Base-by-base conservation (phyloP, 2,113 vertebrate genomes). In the Platysternon megacephalum region DNA sequence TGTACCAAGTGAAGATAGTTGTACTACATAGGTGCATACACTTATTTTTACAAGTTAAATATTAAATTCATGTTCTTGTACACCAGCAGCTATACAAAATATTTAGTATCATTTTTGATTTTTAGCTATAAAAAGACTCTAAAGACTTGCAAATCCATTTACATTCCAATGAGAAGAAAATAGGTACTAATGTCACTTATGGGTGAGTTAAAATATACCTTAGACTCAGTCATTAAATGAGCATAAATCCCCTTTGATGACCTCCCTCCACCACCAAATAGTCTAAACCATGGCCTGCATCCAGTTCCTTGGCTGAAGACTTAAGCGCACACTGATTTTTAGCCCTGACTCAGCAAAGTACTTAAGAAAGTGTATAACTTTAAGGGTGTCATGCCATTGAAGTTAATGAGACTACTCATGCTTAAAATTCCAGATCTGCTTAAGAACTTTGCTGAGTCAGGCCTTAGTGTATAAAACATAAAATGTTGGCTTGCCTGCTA, bases 1-100 rank as follows among this genome's bases (percentile, higher is more conserved):
- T 86, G 79, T 85, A 56, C 95, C 90, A 90, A 83, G 6, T 17
- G 82, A 87, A 95, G 95, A 90, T 51, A 80, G 78, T 65, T 95
- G 86, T 44, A 48, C 24, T 48, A 79, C 72, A 65, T 4, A 89
- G 61, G 89, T 91, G 90, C 87, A 81, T 87, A 84, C 0, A 4
- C 32, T 44, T 3, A 16, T 65, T 82, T 84, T 83, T 10, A n/a
- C 19, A 10, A 89, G 55, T n/a, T 78, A 26, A 87, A 58, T 46
- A 39, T 83, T 82, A 39, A n/a, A 26, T 46, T n/a, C 11, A 4
- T 79, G 51, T 82, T 94, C 88, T 92, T 17, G 32, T 46, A 28
- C 42, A 52, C 80, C 80, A 91, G 48, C 82, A 85, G 42, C 74
- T 53, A 79, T 61, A 53, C 16, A 28, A 82, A 87, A 46, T 61